phyloP scores from a whole-genome alignment of 2,797 vertebrate species.

The Gymnoscopelus microlampas region DNA sequence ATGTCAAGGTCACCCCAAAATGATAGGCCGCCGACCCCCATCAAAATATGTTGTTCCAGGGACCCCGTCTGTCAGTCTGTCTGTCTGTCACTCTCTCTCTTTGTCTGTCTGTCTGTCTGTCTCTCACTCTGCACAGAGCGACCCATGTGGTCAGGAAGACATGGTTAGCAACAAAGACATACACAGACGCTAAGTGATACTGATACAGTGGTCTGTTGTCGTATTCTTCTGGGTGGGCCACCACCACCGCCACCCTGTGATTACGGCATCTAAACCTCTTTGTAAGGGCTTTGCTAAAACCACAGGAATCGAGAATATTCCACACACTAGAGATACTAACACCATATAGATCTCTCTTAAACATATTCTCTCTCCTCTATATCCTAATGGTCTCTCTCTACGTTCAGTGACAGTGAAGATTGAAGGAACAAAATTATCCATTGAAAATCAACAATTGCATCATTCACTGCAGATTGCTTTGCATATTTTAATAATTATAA shows the following conservation, averaged over 20 bases:
- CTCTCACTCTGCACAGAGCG: neutral
- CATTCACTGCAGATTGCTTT: neutral
- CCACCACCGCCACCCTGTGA: neutral
- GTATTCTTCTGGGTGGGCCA: neutral
- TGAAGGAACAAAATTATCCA: too few relatives aligned
- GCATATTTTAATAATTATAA: neutral
- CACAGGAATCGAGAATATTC: neutral
- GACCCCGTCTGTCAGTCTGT: too few relatives aligned
- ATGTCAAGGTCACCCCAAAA: too few relatives aligned
- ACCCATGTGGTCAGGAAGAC: constrained; percentile 2
- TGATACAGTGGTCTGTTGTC: neutral
- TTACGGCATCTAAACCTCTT: constrained; percentile 2
- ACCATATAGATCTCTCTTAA: neutral
- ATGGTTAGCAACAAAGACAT: constrained; percentile 6
- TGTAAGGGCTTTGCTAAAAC: constrained; percentile 2
- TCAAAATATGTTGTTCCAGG: too few relatives aligned
- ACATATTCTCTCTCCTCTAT: too few relatives aligned
- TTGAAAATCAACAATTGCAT: too few relatives aligned
- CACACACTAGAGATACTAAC: neutral
- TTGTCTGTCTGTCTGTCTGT: neutral
- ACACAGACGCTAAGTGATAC: neutral
- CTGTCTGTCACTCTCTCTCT: neutral
- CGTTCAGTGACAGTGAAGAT: too few relatives aligned
- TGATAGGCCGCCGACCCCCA: too few relatives aligned
- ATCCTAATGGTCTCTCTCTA: neutral